These are phyloP conservation scores for Parnassius orleans DNA, from an alignment of 2,888 invertebrate genomes.

Conservation along the genomic window DNA sequence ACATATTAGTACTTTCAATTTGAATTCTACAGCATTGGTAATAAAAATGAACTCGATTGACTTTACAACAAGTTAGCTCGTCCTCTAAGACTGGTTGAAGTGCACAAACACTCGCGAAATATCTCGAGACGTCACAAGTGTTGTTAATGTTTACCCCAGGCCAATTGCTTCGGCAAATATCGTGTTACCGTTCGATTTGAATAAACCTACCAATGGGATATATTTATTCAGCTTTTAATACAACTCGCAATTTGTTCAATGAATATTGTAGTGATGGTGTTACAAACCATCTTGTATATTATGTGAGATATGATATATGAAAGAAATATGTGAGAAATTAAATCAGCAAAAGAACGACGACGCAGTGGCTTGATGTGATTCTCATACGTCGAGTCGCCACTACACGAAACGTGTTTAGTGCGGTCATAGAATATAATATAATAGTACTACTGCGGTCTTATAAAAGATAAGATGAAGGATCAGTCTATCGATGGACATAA, in stretches of 20 bases:
- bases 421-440: too few relatives aligned
- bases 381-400: too few relatives aligned
- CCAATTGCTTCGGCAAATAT: slow-evolving; percentile 45
- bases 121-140: slow-evolving; percentile 42
- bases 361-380: too few relatives aligned
- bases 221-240: slow-evolving; percentile 8
- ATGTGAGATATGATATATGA: too few relatives aligned
- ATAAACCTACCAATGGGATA: slow-evolving; percentile 25
- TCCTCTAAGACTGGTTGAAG: slow-evolving; percentile 33
- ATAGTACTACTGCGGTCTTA: too few relatives aligned
- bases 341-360: too few relatives aligned
- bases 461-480: too few relatives aligned
- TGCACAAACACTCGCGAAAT: slow-evolving; percentile 40
- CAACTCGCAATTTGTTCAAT: slow-evolving; percentile 18
- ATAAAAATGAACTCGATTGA: neutral
- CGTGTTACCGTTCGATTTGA: slow-evolving; percentile 34
- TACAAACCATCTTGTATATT: too few relatives aligned
- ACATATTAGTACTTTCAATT: too few relatives aligned
- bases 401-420: too few relatives aligned
- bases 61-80: slow-evolving; percentile 7
- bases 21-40: neutral
- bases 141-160: slow-evolving; percentile 38
- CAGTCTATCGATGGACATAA: too few relatives aligned
- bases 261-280: neutral
- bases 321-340: too few relatives aligned